A percentile compares a stretch with the other conserved stretches of the same genome.
These are phyloP conservation scores for Sphecodes monilicornis DNA, from an alignment of 2,888 invertebrate species.

Conservation along the genomic window DNA sequence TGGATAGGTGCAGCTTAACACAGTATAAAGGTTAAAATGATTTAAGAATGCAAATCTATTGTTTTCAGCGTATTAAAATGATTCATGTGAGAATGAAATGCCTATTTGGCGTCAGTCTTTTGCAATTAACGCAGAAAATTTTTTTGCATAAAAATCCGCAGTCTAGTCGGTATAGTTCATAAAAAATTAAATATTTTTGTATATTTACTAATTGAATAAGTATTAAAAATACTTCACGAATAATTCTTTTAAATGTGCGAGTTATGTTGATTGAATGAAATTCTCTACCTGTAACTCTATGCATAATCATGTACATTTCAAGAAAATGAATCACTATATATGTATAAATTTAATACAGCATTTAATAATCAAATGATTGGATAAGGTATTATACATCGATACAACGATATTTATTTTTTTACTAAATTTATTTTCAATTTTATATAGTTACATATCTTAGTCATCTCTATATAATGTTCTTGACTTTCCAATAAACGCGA, in stretches of 20 bases:
- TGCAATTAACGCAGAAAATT: too few species aligned
- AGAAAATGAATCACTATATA: not conserved
- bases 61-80: too few species aligned
- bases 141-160: too few species aligned
- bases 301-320: not conserved
- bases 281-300: not conserved
- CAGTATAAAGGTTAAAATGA: too few species aligned
- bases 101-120: too few species aligned
- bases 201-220: not conserved
- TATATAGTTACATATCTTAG: conserved; percentile 27
- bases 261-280: not conserved
- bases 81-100: too few species aligned
- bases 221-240: not conserved
- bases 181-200: conserved; percentile 18
- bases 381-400: conserved; percentile 10
- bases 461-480: conserved; percentile 26
- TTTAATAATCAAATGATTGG: not conserved
- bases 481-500: conserved; percentile 13
- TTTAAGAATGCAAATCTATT: too few species aligned
- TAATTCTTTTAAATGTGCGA: not conserved
- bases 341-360: not conserved
- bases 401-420: not conserved
- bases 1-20: too few species aligned
- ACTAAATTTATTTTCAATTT: conserved; percentile 28
- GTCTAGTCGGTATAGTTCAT: not conserved